Evolutionary conservation across 2,113 vertebrate genomes (phyloP), one percentile per base, ranked within the genome.

Genomic region (Pseudonaja textilis): DNA sequence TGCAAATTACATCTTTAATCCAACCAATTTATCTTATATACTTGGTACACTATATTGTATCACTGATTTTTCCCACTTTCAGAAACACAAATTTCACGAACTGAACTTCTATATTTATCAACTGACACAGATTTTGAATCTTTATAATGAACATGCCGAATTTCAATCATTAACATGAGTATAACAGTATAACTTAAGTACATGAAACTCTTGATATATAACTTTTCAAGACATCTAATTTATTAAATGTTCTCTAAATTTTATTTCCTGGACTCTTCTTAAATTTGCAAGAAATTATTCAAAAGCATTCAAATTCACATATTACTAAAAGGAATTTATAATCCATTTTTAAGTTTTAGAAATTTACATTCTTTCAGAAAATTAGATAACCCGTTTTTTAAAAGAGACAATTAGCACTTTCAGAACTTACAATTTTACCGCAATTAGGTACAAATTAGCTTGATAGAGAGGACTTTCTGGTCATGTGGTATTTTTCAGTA

Each of bases 381-480:
- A 54, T 47, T 23, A 11, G 5, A 85, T 56, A 59, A 85, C 59
- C n/a, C 7, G 2, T 88, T 39, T 92, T 86, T 93, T 59, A 59
- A 91, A 94, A 95, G 59, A 94, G 91, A 64, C 94, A 69, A 92
- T 95, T 95, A 96, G 95, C 94, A 95, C 88, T 91, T 93, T 94
- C 14, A 94, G 90, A 91, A 96, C 94, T 92, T 55, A 94, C 81
- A 56, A 1, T 90, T 57, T 94, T 94, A 92, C 39, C 85, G 94
- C 74, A 93, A 95, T 93, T 94, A 96, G 90, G 95, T 92, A 95
- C 95, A 96, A 87, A 23, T 91, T 93, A 90, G 92, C 89, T 95
- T 95, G 95, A 96, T 92, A 94, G 94, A 92, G 93, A 95, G 96
- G 95, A 85, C 89, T 5, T 93, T 96, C 95, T 64, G 45, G 8